Conservation (phyloP, 2,888 invertebrate species). For the Congeria kusceri region DNA sequence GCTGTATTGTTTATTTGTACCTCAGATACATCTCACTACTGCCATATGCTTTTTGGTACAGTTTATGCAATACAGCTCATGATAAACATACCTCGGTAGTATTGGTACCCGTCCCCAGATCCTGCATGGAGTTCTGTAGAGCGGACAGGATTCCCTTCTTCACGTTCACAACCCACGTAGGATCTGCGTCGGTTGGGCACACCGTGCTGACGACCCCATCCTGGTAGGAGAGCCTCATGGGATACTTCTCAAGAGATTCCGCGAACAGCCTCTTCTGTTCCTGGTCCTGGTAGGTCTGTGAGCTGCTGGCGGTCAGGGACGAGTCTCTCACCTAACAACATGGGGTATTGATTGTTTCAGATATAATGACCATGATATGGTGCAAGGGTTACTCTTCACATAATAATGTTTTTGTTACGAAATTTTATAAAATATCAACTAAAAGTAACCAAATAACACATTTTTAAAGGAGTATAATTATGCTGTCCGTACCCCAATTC, state of each 20-base stretch:
- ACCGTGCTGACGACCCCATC: constrained; percentile 92
- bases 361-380: no score
- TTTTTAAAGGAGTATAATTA: no score
- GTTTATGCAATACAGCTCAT: no score
- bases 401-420: no score
- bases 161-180: constrained; percentile 93
- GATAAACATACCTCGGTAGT: constrained; percentile 66
- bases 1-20: no score
- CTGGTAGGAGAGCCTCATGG: constrained; percentile 91
- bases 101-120: constrained; percentile 79
- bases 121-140: constrained; percentile 94
- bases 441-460: no score
- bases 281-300: constrained; percentile 49
- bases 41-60: no score
- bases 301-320: constrained; percentile 62
- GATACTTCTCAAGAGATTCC: constrained; percentile 89
- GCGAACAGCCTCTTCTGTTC: constrained; percentile 51
- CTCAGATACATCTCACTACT: no score
- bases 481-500: no score
- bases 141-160: constrained; percentile 95
- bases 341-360: no score
- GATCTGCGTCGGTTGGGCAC: constrained; percentile 93
- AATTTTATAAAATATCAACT: no score
- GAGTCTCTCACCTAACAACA: constrained; percentile 63
- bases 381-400: no score